Evolutionary conservation across 2,113 vertebrate genomes (phyloP), one percentile per base, ranked within the genome.

Genomic region (Carassius carassius): DNA sequence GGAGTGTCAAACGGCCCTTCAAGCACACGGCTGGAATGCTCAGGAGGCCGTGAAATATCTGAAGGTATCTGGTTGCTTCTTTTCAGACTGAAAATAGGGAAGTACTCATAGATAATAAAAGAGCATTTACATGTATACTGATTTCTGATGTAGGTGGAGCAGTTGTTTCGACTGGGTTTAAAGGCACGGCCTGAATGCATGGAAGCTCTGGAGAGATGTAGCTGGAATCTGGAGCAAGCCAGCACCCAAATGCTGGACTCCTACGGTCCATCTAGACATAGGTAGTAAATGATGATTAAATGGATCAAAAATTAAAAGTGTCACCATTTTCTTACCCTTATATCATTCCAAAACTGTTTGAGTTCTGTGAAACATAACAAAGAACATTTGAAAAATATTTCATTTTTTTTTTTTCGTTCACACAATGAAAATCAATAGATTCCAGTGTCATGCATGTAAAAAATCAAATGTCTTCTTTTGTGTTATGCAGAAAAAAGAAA

Each of bases 101-200:
- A 10, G 29, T 35, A 2, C 21, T 4, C 19, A 12, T 76, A 14
- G 47, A 19, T 76, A 23, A 76, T 54, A 8, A 23, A 23, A 58
- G 19, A 56, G 16, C 16, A 23, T 44, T 82, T 70, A 25, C 10
- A 67, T 5, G 21, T 11, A 32, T 25, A 41, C 6, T 74, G 32
- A 62, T 12, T 82, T 67, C 80, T 51, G 25, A 7, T 90, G 81
- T 78, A 99, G 98, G 96, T 99, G 90, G 97, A 99, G 90, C 98
- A 99, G 93, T 92, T 99, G 87, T 99, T 99, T 72, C 95, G 97
- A 75, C 91, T 99, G 82, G 98, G 98, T 3, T 93, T 99, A 84
- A 95, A 95, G 88, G 95, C 97, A 0, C 93, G 98, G 1, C 79
- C 85, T 0, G 97, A 99, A 90, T 99, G 98, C 82, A 95, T 96